Evolutionary conservation across 2,888 invertebrate genomes (phyloP).

Genomic region (Acanthosepion lycidas): DNA sequence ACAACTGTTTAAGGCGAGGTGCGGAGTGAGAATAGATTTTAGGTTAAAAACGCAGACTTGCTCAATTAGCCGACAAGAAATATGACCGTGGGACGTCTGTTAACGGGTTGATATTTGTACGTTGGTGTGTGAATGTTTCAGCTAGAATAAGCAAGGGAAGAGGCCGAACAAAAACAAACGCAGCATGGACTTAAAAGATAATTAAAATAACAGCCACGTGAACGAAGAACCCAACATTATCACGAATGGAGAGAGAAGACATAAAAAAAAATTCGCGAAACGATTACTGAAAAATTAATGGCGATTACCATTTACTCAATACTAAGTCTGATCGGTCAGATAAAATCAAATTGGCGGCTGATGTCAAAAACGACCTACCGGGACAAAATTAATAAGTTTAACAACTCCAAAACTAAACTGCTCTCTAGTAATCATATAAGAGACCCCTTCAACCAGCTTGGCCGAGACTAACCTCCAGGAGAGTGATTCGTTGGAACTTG

Average conservation of each 20-base stretch:
- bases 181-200: not conserved
- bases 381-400: too few relatives aligned
- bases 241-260: not conserved
- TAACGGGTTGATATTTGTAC: not conserved
- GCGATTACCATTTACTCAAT: not conserved
- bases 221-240: not conserved
- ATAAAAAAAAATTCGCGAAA: not conserved
- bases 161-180: not conserved
- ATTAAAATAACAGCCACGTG: not conserved
- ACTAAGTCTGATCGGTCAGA: too few relatives aligned
- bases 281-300: not conserved
- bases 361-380: too few relatives aligned
- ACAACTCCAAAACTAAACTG: too few relatives aligned
- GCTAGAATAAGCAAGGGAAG: not conserved
- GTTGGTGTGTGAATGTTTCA: not conserved
- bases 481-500: too few relatives aligned
- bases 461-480: too few relatives aligned
- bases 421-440: too few relatives aligned
- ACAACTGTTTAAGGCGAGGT: not conserved
- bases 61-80: not conserved
- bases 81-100: not conserved
- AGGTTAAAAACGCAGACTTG: not conserved
- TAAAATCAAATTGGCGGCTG: too few relatives aligned
- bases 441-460: too few relatives aligned
- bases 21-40: not conserved